phyloP scores from a whole-genome alignment of 1,140 invertebrate genomes.

The Oncopeltus fasciatus region DNA sequence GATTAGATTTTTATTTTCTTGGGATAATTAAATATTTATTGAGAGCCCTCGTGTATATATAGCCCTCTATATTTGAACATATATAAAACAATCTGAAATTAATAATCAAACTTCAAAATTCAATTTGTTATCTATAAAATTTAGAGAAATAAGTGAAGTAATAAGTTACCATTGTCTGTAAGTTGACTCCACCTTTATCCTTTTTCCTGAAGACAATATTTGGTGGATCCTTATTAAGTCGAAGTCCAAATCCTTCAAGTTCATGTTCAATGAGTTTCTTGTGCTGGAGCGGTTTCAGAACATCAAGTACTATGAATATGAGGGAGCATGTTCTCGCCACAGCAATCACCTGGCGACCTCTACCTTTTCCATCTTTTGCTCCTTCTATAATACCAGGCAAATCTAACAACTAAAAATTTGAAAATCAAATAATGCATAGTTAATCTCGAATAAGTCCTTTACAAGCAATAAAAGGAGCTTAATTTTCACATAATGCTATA shows the following conservation, averaged over 20 bases:
- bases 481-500: no score
- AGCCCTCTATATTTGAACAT: no score
- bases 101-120: no score
- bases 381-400: slow-evolving; percentile 99
- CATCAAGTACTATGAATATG: slow-evolving; percentile 96
- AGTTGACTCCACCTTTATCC: slow-evolving; percentile 88
- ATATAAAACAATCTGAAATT: no score
- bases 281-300: slow-evolving; percentile 90
- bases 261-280: slow-evolving; percentile 95
- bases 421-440: no score
- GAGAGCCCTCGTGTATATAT: no score
- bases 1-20: no score
- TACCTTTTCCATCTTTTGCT: slow-evolving; percentile 97
- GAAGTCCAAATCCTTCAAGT: slow-evolving; percentile 94
- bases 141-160: no score
- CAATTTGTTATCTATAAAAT: no score
- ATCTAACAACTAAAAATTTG: slow-evolving; percentile 82
- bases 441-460: no score
- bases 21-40: no score
- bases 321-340: slow-evolving; percentile 96
- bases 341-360: slow-evolving; percentile 97
- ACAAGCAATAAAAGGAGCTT: no score
- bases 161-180: slow-evolving; percentile 68
- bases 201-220: slow-evolving; percentile 93
- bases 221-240: slow-evolving; percentile 92